Base-by-base conservation (phyloP, 30 jellyfish, hydroid and myxozoan species). In the Turritopsis rubra region DNA sequence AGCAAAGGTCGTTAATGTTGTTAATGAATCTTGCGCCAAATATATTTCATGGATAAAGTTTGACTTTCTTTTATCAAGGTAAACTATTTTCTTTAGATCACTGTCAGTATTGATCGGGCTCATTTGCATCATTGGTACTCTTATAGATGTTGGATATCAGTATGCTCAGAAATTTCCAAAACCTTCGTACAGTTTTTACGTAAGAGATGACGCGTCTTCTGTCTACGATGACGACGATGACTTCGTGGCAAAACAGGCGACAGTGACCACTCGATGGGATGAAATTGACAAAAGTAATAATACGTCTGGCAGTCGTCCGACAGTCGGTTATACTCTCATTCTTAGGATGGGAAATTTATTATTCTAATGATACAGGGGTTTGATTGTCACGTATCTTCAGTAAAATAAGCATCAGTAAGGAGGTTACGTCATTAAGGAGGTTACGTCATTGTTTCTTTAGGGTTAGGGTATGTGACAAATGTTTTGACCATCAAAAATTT, bases 181-280 rank as follows among this genome's bases (percentile, higher is more conserved):
- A n/a, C 28, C 31, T 7, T 68, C 77, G 0, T 68, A 68, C 30
- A 22, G 28, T 23, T 23, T 68, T 68, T 68, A 68, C 8, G 77
- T 68, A 8, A 68, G 19, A 23, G 77, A 68, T 23, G 77, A 68
- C 30, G 77, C 30, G 77, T 41, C 60, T 41, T 41, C 60, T 41
- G 77, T 68, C 21, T n/a, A n/a, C 21, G 30, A 68, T 27, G 77
- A 68, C 28, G 30, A 68, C 31, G 77, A 68, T n/a, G 77, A 68
- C 4, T 41, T 41, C 13, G 19, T 23, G 28, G 19, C 28, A 68
- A 1, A 68, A 68, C 31, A 68, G 21, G 77, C 28, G 30, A 19
- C 28, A n/a, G 30, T n/a, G 23, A 68, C 77, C 77, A 68, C 77
- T 7, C 30, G 31, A 68, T n/a, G 28, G 77, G 31, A 68, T 68